phyloP scores from a whole-genome alignment of 2,888 invertebrate genomes.

The Camponotus fellah region DNA sequence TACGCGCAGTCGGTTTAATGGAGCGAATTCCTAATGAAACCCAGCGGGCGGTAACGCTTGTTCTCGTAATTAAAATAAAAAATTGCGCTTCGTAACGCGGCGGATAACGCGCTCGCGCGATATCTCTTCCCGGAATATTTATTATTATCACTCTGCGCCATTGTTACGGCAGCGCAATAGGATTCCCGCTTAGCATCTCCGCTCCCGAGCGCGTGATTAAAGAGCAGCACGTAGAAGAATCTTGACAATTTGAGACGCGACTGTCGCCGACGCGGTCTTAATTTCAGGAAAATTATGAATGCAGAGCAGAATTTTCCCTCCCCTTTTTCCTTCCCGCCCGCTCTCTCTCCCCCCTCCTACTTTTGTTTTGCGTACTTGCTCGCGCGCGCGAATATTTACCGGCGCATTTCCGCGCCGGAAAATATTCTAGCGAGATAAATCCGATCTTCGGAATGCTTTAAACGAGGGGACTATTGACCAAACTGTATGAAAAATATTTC shows the following conservation, averaged over 20 bases:
- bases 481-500: constrained; percentile 2
- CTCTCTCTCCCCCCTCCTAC: background rate
- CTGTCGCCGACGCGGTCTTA: constrained; percentile 68
- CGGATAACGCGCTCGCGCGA: constrained; percentile 49
- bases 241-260: constrained; percentile 70
- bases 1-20: constrained; percentile 39
- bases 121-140: constrained; percentile 50
- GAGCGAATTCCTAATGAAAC: constrained; percentile 52
- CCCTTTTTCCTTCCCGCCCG: background rate
- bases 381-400: constrained; percentile 40
- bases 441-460: constrained; percentile 27
- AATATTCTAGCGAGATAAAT: constrained; percentile 35
- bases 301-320: constrained; percentile 30
- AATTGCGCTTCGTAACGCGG: constrained; percentile 54
- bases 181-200: constrained; percentile 54
- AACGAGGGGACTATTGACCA: background rate
- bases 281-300: constrained; percentile 60
- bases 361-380: constrained; percentile 16
- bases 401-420: constrained; percentile 13
- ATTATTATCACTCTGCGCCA: constrained; percentile 55
- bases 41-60: constrained; percentile 46
- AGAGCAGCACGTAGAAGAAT: constrained; percentile 61
- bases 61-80: constrained; percentile 56
- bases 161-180: constrained; percentile 53
- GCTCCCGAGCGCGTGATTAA: constrained; percentile 49